Base-by-base conservation (phyloP, 2,797 vertebrate genomes). In the Buphagus erythrorhynchus region DNA sequence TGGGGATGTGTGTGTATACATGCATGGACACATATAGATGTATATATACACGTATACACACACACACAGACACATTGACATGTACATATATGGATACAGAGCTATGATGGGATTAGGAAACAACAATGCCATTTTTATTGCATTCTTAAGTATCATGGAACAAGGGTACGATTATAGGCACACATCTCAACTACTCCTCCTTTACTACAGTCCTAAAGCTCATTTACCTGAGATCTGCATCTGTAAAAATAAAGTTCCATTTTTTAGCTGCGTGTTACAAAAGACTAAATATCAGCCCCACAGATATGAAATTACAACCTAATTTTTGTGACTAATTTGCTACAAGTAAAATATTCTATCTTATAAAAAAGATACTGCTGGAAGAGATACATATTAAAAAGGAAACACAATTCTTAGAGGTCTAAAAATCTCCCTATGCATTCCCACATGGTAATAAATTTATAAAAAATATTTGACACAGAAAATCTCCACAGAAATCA, bases 181-280 rank as follows among this genome's bases (percentile, higher is more conserved):
- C 97, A 95, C 94, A 33, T 94, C 72, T 76, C 92, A 83, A 90
- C 92, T 79, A 88, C 88, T 92, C 25, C 29, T 93, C 84, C 88
- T 72, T 84, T 57, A 79, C 82, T 94, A 94, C 87, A 81, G 82
- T 95, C 92, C 95, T 95, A 97, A 97, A 96, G 88, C 88, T 96
- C 93, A 94, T 96, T 95, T 96, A 98, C 98, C 98, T 98, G 98
- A 98, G 98, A 97, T 98, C 94, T 95, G 93, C 89, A 75, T 96
- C 90, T 95, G 80, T 90, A 96, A 95, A 97, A 97, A 97, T 97
- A 96, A 92, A 95, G 78, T 96, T 92, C 96, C 83, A 67, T 95
- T 97, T 77, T 96, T 95, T 96, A 96, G 88, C 96, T 95, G 87
- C 22, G 17, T 85, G 86, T 97, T 97, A 96, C 90, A 93, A 82